A percentile compares a stretch with the other conserved stretches of the same genome.
phyloP scores from a whole-genome alignment of 2,888 invertebrate species.

The Tipula lateralis region DNA sequence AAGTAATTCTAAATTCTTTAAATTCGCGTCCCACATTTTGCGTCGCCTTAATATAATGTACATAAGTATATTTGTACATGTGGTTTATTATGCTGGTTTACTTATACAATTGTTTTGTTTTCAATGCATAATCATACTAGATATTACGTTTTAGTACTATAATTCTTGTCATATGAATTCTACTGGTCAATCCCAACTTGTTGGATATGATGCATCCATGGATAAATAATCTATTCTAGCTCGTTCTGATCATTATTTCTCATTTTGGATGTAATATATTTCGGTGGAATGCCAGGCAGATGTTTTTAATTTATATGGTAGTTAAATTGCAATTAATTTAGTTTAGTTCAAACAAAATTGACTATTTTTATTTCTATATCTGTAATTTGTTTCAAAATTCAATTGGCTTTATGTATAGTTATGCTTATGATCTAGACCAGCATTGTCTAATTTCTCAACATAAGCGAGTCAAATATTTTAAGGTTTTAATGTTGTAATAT shows the following conservation, averaged over 20 bases:
- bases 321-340: neutral
- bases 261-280: neutral
- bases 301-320: neutral
- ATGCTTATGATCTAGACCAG: too few relatives aligned
- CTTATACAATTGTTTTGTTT: neutral
- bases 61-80: neutral
- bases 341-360: neutral
- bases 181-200: too few relatives aligned
- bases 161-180: neutral
- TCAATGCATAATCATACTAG: neutral
- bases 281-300: neutral
- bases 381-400: too few relatives aligned
- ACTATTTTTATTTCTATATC: neutral
- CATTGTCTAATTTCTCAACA: too few relatives aligned
- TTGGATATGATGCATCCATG: neutral
- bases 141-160: neutral
- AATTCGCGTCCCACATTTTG: neutral
- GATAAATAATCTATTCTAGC: too few relatives aligned
- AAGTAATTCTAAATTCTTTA: neutral
- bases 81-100: conserved; percentile 7
- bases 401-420: too few relatives aligned
- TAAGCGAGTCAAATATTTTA: too few relatives aligned
- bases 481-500: too few relatives aligned
- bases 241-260: neutral
- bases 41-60: neutral